These are phyloP conservation scores for Tipula unca DNA, from an alignment of 2,888 invertebrate species.

Conservation along the genomic window DNA sequence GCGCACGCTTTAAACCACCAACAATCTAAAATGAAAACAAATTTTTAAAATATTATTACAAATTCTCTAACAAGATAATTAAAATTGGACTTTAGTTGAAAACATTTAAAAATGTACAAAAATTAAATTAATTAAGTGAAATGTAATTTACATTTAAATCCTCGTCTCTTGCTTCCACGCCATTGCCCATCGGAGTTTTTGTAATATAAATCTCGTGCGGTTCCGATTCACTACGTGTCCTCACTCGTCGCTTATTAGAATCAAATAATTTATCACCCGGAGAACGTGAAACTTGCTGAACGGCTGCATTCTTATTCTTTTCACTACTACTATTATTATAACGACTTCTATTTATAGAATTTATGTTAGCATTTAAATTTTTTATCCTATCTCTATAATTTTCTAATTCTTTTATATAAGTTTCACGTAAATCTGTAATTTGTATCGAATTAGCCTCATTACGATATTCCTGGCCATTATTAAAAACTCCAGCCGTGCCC, in stretches of 20 bases:
- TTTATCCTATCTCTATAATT: slow-evolving; percentile 1
- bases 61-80: not conserved
- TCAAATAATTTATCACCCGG: slow-evolving; percentile 14
- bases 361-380: not conserved
- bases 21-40: slow-evolving; percentile 18
- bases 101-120: too few relatives aligned
- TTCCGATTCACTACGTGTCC: slow-evolving; percentile 25
- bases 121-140: too few relatives aligned
- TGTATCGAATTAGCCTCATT: not conserved
- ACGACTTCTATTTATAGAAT: not conserved
- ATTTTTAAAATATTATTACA: not conserved
- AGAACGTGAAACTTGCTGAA: not conserved
- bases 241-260: slow-evolving; percentile 21
- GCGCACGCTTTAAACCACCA: slow-evolving; percentile 27
- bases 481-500: not conserved
- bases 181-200: not conserved
- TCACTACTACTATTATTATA: not conserved
- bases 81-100: too few relatives aligned
- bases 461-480: not conserved
- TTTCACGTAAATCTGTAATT: slow-evolving; percentile 16
- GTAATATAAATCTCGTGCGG: slow-evolving; percentile 20
- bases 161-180: not conserved
- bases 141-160: slow-evolving; percentile 20
- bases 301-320: not conserved
- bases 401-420: slow-evolving; percentile 16